A percentile compares a stretch with the other conserved stretches of the same genome.
These are phyloP conservation scores for Antheraea pernyi DNA, from an alignment of 1,140 invertebrate genomes.

Conservation along the genomic window DNA sequence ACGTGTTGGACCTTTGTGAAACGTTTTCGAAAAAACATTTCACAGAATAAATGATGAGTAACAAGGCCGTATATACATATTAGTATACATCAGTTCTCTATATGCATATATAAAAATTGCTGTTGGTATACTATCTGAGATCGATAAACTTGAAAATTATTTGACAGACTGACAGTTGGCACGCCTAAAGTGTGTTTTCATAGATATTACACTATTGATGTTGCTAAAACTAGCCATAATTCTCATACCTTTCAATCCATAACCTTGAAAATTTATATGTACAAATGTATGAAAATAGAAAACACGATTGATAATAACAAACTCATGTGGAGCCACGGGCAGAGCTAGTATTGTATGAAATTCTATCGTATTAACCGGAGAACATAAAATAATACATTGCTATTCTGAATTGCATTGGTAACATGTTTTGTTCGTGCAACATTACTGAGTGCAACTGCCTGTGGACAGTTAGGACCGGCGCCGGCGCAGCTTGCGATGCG, in stretches of 20 bases:
- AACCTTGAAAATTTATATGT: too few relatives aligned
- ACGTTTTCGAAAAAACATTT: background rate
- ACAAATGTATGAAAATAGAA: too few relatives aligned
- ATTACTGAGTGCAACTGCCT: constrained; percentile 58
- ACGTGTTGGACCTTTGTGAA: background rate
- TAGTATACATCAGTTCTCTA: background rate
- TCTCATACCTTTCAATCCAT: too few relatives aligned
- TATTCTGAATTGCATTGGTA: constrained; percentile 5
- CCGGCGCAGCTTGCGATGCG: constrained; percentile 67
- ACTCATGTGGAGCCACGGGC: too few relatives aligned
- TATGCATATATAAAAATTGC: too few relatives aligned
- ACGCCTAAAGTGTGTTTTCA: too few relatives aligned
- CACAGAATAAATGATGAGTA: background rate
- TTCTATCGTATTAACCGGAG: background rate
- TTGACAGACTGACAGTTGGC: too few relatives aligned
- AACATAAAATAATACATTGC: background rate
- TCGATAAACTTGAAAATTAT: too few relatives aligned
- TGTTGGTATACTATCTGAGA: too few relatives aligned
- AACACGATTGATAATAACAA: too few relatives aligned
- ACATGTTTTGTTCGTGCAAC: constrained; percentile 23
- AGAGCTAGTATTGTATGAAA: background rate
- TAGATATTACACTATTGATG: too few relatives aligned
- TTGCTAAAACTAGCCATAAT: too few relatives aligned
- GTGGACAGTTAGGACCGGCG: constrained; percentile 71
- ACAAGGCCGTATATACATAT: background rate